Conservation (phyloP, 2,888 invertebrate species). For the Arrhopalites spinosus region DNA sequence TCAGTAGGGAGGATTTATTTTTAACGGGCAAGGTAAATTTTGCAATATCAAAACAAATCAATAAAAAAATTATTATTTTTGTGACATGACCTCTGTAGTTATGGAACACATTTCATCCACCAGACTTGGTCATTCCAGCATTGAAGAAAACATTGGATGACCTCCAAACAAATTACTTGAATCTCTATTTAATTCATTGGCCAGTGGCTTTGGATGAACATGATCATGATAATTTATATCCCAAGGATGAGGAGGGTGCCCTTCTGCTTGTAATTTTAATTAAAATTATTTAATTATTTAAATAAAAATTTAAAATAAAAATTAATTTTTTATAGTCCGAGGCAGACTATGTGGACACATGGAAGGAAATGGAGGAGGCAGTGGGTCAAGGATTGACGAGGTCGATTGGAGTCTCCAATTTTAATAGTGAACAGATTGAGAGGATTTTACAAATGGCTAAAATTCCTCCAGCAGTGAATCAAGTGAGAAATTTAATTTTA, state of each 20-base stretch:
- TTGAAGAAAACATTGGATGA: slow-evolving; percentile 72
- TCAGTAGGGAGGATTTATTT: slow-evolving; percentile 71
- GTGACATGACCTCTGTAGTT: slow-evolving; percentile 64
- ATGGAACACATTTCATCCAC: slow-evolving; percentile 87
- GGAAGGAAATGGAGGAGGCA: slow-evolving; percentile 72
- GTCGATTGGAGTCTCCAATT: slow-evolving; percentile 82
- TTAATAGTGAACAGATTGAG: slow-evolving; percentile 75
- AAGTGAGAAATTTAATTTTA: slow-evolving; percentile 61
- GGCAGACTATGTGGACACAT: slow-evolving; percentile 76
- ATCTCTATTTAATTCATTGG: slow-evolving; percentile 88
- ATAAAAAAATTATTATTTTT: background rate
- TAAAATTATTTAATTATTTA: background rate
- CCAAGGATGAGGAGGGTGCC: slow-evolving; percentile 63
- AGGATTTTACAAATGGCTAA: slow-evolving; percentile 67
- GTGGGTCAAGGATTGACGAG: slow-evolving; percentile 71
- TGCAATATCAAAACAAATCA: background rate
- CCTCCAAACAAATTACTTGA: slow-evolving; percentile 77
- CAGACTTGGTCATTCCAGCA: slow-evolving; percentile 74
- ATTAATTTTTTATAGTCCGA: slow-evolving; percentile 58
- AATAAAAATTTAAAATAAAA: background rate
- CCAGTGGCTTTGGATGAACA: slow-evolving; percentile 81
- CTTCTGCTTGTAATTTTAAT: background rate
- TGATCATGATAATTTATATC: slow-evolving; percentile 61
- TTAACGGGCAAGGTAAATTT: slow-evolving; percentile 59
- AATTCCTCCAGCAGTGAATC: slow-evolving; percentile 70